Evolutionary conservation across 2,888 invertebrate species (phyloP).

Genomic region (Acleris cristana): DNA sequence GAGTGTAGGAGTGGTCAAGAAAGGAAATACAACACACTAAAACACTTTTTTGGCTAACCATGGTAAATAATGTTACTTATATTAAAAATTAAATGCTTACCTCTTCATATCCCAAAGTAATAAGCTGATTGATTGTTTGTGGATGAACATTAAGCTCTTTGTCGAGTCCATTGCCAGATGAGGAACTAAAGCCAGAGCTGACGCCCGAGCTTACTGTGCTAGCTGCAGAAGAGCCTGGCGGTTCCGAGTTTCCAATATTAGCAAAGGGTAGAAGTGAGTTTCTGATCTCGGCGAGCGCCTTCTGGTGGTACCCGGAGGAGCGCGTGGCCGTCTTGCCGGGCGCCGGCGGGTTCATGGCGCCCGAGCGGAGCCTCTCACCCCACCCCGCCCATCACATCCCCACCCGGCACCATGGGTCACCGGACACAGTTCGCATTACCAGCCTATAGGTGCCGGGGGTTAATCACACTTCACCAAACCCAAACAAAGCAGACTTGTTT

Average conservation of each 20-base stretch:
- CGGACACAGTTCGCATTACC: conserved; percentile 55
- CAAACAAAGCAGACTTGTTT: conserved; percentile 34
- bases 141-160: conserved; percentile 86
- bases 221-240: conserved; percentile 89
- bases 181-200: conserved; percentile 85
- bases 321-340: conserved; percentile 87
- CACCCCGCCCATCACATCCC: conserved; percentile 79
- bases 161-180: conserved; percentile 83
- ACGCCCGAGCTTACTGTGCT: conserved; percentile 87
- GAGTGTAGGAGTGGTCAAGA: no score
- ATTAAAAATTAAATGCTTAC: conserved; percentile 64
- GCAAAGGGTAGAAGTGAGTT: conserved; percentile 92
- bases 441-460: conserved; percentile 25
- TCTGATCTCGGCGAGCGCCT: conserved; percentile 93
- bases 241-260: conserved; percentile 85
- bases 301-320: conserved; percentile 92
- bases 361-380: conserved; percentile 79
- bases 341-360: conserved; percentile 87
- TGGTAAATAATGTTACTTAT: background rate
- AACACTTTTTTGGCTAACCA: background rate
- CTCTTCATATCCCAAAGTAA: conserved; percentile 90
- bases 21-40: no score
- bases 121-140: conserved; percentile 86
- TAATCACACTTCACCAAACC: conserved; percentile 13
- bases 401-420: conserved; percentile 61